A percentile compares a stretch with the other conserved stretches of the same genome.
phyloP scores from a whole-genome alignment of 2,113 vertebrate genomes.

The Orientallactaga bullata region DNA sequence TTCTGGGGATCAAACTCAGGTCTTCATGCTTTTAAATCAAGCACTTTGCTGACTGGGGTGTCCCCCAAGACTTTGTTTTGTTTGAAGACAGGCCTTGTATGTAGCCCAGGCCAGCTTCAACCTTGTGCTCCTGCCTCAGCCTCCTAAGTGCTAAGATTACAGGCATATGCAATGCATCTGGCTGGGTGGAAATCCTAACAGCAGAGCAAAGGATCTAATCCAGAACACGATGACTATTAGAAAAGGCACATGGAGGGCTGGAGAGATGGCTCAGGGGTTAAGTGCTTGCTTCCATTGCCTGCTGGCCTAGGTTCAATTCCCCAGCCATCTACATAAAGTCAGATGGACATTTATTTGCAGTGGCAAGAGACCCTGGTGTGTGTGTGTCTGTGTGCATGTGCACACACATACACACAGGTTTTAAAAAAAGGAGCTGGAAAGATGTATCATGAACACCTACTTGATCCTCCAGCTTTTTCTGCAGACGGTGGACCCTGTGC shows the following conservation, averaged over 20 bases:
- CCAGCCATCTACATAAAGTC: no score
- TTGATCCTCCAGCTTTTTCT: conserved; percentile 96
- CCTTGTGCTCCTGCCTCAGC: background rate
- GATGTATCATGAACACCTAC: conserved; percentile 80
- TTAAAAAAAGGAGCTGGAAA: background rate
- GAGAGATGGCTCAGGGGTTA: no score
- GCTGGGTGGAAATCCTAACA: background rate
- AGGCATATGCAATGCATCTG: no score
- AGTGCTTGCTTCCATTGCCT: no score
- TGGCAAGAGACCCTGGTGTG: no score
- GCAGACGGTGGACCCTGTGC: conserved; percentile 94
- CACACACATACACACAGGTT: background rate
- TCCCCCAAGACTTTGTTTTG: no score
- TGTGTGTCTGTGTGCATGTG: no score
- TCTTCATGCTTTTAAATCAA: no score
- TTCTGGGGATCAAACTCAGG: no score
- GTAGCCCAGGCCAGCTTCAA: background rate
- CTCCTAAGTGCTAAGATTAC: background rate
- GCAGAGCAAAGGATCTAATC: background rate
- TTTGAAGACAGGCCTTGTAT: background rate
- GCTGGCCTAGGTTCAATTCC: no score
- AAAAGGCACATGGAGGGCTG: background rate
- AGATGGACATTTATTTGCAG: no score
- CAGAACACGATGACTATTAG: background rate
- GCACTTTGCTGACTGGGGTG: no score